Conservation (phyloP, 2,888 invertebrate genomes). For the Alentia gelatinosa region DNA sequence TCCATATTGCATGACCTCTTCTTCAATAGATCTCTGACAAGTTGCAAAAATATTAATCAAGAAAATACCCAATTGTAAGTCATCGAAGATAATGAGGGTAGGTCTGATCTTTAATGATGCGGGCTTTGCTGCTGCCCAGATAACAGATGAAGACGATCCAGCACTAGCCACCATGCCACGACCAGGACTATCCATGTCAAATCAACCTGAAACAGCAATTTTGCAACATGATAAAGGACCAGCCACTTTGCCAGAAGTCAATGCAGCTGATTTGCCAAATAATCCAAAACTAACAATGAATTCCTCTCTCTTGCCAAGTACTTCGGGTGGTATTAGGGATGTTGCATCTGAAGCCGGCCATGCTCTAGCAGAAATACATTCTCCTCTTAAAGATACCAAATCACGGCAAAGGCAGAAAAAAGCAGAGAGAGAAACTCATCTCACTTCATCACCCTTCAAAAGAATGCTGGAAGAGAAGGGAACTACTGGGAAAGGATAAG, state of each 20-base stretch:
- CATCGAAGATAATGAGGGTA: too few species aligned
- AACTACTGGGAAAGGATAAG: neutral
- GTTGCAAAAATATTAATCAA: too few species aligned
- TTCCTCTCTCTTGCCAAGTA: neutral
- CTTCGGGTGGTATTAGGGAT: neutral
- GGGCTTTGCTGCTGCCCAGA: too few species aligned
- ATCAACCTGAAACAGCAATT: too few species aligned
- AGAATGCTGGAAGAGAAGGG: neutral
- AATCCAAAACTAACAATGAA: neutral
- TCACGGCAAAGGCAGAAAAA: neutral
- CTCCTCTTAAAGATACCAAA: neutral
- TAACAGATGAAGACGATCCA: too few species aligned
- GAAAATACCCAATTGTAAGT: too few species aligned
- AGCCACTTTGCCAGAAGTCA: neutral
- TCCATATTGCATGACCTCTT: too few species aligned
- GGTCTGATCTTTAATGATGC: too few species aligned
- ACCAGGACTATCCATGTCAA: too few species aligned
- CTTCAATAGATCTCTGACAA: too few species aligned
- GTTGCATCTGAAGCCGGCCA: neutral
- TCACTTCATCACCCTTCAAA: constrained; percentile 13
- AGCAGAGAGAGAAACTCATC: neutral
- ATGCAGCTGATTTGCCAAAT: neutral
- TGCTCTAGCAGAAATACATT: neutral
- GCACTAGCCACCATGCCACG: too few species aligned
- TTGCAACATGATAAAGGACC: neutral